Conservation (phyloP, 92 coral and sea anemone genomes). For the Palythoa caribaeorum region DNA sequence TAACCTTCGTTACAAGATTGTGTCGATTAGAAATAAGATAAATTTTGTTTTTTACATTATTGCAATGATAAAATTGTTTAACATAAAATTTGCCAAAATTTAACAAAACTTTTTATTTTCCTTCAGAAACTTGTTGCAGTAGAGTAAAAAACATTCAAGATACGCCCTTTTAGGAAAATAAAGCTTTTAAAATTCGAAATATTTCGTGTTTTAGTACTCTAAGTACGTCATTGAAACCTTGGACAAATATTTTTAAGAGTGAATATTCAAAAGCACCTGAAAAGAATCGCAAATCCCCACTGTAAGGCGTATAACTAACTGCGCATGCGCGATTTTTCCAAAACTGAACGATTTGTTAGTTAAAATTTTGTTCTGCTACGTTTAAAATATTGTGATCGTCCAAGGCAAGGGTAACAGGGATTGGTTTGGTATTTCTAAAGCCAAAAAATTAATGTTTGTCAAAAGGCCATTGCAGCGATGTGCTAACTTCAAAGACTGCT, state of each 20-base stretch:
- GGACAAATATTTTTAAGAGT: conserved; percentile 12
- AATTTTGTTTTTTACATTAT: neutral
- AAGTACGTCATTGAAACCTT: conserved; percentile 29
- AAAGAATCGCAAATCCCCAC: conserved; percentile 34
- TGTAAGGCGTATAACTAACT: neutral
- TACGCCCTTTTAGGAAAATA: conserved; percentile 37
- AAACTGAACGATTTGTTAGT: conserved; percentile 67
- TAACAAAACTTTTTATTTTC: conserved; percentile 1
- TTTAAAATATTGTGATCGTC: neutral
- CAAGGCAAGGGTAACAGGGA: neutral
- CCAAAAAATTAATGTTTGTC: conserved; percentile 13
- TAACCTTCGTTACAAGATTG: conserved; percentile 63
- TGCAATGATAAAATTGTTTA: conserved; percentile 31
- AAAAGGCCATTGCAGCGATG: neutral
- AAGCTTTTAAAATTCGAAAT: conserved; percentile 1
- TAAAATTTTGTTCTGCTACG: neutral
- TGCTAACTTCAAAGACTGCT: conserved; percentile 27
- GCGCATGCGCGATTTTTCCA: conserved; percentile 90
- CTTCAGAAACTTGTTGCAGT: conserved; percentile 23
- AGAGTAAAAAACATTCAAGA: neutral
- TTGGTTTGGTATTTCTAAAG: conserved; percentile 1
- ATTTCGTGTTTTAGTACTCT: neutral
- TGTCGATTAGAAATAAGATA: conserved; percentile 56
- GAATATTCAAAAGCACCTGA: neutral
- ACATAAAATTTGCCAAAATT: conserved; percentile 1